Base-by-base conservation (phyloP, 2,888 invertebrate genomes). In the Meloe dianella region DNA sequence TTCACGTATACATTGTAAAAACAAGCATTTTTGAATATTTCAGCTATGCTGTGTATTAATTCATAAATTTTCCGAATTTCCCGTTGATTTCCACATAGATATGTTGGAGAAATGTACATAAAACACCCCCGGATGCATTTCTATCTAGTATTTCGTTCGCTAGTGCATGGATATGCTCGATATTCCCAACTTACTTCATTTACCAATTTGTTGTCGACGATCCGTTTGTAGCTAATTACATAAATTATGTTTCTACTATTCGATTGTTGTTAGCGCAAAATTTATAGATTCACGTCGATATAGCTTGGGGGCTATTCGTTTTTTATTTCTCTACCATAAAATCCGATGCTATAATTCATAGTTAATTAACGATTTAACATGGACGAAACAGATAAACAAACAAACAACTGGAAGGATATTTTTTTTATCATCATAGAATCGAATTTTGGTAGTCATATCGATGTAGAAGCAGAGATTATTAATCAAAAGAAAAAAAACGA, bases 171-270 rank as follows among this genome's bases (percentile, higher is more conserved):
- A n/a, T 20, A 20, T 2, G 30, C 9, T 9, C 30, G 3, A 8
- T 6, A 6, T 30, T 8, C 20, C 20, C 20, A 9, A 47, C 8
- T 47, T 20, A 17, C n/a, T 17, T 17, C 41, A 27, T 27, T 27
- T 27, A 3, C 27, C 27, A 27, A 27, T 27, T 27, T 27, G 27
- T 27, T 27, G 27, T 27, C 2, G 4, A 27, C 27, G 27, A 27
- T 3, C 4, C 2, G 27, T 32, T 66, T 70, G 66, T 66, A 68
- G 65, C 68, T 66, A 68, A 66, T 71, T 71, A 71, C 67, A 66
- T 64, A 71, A 71, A 71, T 71, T 66, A 63, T 63, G 58, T 66
- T 65, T 68, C 66, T 66, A 60, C n/a, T 68, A 65, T 63, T 68
- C 58, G 64, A 63, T 64, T 69, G 69, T 67, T 63, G 64, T 65